A percentile compares a stretch with the other conserved stretches of the same genome.
Conservation (phyloP, 2,797 vertebrate genomes). For the Sternotherus odoratus region DNA sequence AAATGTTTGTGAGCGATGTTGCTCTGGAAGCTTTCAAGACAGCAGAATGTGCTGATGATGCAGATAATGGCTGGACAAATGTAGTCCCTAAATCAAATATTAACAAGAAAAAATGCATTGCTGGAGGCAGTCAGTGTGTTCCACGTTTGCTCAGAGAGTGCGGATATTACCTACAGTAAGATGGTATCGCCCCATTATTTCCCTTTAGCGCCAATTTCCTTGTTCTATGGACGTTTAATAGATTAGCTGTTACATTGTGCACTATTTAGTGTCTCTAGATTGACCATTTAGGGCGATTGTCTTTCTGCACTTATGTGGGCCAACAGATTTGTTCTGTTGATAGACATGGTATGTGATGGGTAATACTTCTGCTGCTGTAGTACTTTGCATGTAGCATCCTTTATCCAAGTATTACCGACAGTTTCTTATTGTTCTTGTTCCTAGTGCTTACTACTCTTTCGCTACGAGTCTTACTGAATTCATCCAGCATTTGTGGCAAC, state of each 20-base stretch:
- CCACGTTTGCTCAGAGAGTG: not conserved
- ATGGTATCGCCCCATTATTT: not conserved
- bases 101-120: not conserved
- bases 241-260: not conserved
- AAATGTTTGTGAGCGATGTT: not conserved
- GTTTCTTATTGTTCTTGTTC: not conserved
- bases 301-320: not conserved
- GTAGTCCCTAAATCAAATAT: conserved; percentile 3
- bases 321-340: not conserved
- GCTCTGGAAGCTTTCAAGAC: not conserved
- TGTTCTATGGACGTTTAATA: not conserved
- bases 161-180: not conserved
- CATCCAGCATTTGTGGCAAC: not conserved
- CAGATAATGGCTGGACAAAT: not conserved
- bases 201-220: not conserved
- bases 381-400: no score
- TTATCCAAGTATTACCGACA: not conserved
- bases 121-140: not conserved
- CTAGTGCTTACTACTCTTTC: not conserved
- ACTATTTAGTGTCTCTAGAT: not conserved
- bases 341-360: not conserved
- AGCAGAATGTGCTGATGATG: not conserved
- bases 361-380: not conserved
- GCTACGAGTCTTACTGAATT: no score
- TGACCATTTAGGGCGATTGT: not conserved